phyloP scores from a whole-genome alignment of 2,113 vertebrate genomes.

The Malurus alboscapulatus region DNA sequence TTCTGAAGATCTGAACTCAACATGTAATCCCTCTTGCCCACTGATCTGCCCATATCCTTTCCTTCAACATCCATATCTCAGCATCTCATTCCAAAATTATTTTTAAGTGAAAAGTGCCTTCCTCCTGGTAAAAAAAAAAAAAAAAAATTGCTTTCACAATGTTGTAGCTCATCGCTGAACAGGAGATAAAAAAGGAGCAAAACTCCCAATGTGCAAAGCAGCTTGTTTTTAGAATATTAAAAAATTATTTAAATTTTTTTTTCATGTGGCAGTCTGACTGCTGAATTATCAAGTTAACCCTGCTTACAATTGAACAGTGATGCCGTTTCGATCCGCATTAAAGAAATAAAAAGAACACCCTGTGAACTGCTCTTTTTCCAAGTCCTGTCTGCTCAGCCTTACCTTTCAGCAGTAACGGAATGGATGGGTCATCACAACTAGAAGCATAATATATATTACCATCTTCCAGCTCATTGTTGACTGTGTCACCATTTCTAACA shows the following conservation, averaged over 20 bases:
- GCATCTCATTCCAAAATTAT: neutral
- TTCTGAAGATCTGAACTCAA: neutral
- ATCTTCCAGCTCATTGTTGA: conserved; percentile 90
- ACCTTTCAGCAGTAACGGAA: conserved; percentile 88
- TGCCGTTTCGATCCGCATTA: neutral
- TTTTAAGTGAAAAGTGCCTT: neutral
- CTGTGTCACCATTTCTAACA: conserved; percentile 87
- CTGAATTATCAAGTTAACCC: neutral
- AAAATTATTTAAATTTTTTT: neutral
- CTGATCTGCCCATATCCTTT: neutral
- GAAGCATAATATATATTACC: conserved; percentile 89
- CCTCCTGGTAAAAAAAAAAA: neutral
- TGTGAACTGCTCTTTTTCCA: neutral
- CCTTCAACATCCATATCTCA: neutral
- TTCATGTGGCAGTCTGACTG: neutral
- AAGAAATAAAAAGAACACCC: neutral
- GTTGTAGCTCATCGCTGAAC: neutral
- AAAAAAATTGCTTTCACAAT: neutral
- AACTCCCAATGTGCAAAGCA: neutral
- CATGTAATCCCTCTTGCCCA: neutral
- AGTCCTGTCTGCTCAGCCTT: conserved; percentile 97
- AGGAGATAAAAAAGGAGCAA: neutral
- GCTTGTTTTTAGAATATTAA: neutral
- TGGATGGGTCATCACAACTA: conserved; percentile 86
- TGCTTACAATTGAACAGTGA: neutral